phyloP scores from a whole-genome alignment of 2,797 vertebrate species.

The Anguilla marmorata region DNA sequence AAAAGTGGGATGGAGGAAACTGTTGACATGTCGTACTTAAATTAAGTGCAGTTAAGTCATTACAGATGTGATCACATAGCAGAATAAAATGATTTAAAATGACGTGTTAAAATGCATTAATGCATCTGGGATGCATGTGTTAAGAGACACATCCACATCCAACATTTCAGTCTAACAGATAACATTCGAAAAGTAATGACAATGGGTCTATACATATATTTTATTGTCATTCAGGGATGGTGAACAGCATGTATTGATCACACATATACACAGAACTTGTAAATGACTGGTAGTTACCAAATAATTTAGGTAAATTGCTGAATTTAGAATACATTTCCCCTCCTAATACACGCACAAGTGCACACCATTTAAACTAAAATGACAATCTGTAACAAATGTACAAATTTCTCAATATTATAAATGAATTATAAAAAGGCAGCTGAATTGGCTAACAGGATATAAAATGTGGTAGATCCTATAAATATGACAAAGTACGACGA shows the following conservation, averaged over 20 bases:
- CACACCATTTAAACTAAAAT: constrained; percentile 61
- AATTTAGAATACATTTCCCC: constrained; percentile 55
- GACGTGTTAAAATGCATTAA: not conserved
- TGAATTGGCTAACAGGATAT: constrained; percentile 69
- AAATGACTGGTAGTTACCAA: constrained; percentile 59
- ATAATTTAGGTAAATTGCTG: constrained; percentile 49
- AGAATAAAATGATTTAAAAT: not conserved
- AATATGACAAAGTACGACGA: constrained; percentile 8
- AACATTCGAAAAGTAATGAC: constrained; percentile 46
- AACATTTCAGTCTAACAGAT: not conserved
- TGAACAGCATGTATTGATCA: constrained; percentile 68
- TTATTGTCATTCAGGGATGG: constrained; percentile 66
- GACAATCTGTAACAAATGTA: constrained; percentile 67
- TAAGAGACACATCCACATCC: not conserved
- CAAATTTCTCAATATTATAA: constrained; percentile 72
- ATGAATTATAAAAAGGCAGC: constrained; percentile 75
- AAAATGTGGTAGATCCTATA: constrained; percentile 60
- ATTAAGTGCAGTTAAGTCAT: not conserved
- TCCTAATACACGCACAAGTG: constrained; percentile 68
- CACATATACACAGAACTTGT: constrained; percentile 58
- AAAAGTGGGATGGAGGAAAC: not conserved
- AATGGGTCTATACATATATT: constrained; percentile 57
- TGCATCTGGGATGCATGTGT: not conserved
- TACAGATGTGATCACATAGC: not conserved
- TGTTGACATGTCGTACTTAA: not conserved